Percentiles rank a stretch among this genome's conserved stretches.
These are phyloP conservation scores for Nephrotoma guestfalica DNA, from an alignment of 2,888 invertebrate species.

Conservation along the genomic window DNA sequence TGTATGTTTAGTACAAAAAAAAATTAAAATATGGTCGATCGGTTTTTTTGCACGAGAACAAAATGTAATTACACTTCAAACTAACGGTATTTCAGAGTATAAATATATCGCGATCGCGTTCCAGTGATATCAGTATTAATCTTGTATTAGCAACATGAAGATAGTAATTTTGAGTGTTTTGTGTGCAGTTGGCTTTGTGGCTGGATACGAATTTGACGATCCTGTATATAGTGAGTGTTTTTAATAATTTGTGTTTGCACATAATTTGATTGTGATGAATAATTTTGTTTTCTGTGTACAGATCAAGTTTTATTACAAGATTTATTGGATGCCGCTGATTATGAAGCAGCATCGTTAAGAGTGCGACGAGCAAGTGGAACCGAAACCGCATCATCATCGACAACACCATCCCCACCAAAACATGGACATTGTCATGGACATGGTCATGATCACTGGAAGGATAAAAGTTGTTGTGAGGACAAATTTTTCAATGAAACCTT, in stretches of 20 bases:
- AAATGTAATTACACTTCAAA: neutral
- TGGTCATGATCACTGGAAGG: neutral
- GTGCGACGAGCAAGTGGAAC: neutral
- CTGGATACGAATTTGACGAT: constrained; percentile 1
- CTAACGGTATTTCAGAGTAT: neutral
- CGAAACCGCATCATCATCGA: neutral
- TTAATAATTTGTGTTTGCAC: neutral
- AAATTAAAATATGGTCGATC: neutral
- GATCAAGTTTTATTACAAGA: neutral
- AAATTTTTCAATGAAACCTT: neutral
- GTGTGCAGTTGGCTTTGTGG: neutral
- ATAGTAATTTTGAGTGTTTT: neutral
- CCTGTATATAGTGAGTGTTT: neutral
- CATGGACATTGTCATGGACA: neutral
- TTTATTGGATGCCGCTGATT: neutral
- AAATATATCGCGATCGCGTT: neutral
- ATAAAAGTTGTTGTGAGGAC: neutral
- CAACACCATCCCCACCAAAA: neutral
- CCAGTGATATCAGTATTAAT: neutral
- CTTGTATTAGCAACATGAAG: neutral
- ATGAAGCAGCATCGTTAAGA: neutral
- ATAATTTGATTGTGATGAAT: neutral
- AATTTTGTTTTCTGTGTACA: neutral
- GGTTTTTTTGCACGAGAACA: neutral
- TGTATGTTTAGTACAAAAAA: neutral